These are phyloP conservation scores for Coilia nasus DNA, from an alignment of 2,797 vertebrate species.

Conservation along the genomic window DNA sequence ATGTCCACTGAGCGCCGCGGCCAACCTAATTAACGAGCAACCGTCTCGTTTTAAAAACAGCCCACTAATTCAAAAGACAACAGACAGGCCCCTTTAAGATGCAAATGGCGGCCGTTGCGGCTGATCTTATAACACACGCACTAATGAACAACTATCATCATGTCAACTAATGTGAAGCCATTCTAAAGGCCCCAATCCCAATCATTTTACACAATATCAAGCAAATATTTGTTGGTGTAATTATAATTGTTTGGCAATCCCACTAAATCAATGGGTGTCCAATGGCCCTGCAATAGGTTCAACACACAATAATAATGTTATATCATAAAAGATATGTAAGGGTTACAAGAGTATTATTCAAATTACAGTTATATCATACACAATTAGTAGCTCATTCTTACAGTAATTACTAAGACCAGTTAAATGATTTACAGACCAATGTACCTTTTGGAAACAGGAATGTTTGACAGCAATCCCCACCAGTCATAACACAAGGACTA, in stretches of 20 bases:
- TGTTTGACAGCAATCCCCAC: background rate
- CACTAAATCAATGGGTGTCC: background rate
- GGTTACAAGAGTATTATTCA: background rate
- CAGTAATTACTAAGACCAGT: background rate
- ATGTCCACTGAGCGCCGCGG: background rate
- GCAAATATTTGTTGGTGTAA: background rate
- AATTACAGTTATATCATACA: background rate
- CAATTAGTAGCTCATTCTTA: background rate
- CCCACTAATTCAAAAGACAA: background rate
- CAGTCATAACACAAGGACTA: background rate
- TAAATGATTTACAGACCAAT: background rate
- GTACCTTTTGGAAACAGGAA: background rate
- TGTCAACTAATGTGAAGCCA: background rate
- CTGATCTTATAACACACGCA: background rate
- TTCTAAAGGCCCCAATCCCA: background rate
- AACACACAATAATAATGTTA: background rate
- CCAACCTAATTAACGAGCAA: slow-evolving; percentile 14
- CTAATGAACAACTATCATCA: background rate
- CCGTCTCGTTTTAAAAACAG: slow-evolving; percentile 11
- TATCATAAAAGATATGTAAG: background rate
- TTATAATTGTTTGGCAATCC: background rate
- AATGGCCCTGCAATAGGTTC: background rate
- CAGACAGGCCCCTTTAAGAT: slow-evolving; percentile 8
- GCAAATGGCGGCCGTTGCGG: slow-evolving; percentile 1
- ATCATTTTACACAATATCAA: slow-evolving; percentile 3